A percentile compares a stretch with the other conserved stretches of the same genome.
phyloP scores from a whole-genome alignment of 2,888 invertebrate genomes.

The Pecten maximus region DNA sequence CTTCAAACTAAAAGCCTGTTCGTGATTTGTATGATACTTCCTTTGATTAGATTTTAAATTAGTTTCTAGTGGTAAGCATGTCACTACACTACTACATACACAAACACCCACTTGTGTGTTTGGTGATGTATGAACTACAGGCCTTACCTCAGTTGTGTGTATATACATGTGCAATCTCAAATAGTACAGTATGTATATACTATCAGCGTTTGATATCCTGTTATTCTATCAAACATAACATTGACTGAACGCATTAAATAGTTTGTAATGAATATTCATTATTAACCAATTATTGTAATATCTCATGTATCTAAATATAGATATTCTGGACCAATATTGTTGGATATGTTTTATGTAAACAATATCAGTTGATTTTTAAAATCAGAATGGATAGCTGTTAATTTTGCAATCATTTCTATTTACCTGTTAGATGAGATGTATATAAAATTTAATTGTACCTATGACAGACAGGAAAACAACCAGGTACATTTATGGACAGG shows the following conservation, averaged over 20 bases:
- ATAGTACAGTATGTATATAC: not conserved
- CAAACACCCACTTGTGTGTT: not conserved
- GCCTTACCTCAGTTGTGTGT: not conserved
- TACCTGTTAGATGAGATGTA: not conserved
- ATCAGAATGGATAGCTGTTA: too few relatives aligned
- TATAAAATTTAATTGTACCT: not conserved
- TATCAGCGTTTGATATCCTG: too few relatives aligned
- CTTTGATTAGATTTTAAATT: not conserved
- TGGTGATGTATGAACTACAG: not conserved
- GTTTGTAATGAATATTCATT: not conserved
- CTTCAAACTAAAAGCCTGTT: too few relatives aligned
- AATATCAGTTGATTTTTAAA: too few relatives aligned
- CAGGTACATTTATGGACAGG: not conserved
- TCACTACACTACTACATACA: not conserved
- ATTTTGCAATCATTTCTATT: too few relatives aligned
- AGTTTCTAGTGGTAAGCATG: not conserved
- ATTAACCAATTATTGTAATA: not conserved
- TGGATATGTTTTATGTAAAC: too few relatives aligned
- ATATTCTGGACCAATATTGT: too few relatives aligned
- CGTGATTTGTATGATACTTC: not conserved
- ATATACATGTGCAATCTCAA: conserved; percentile 10
- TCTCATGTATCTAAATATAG: not conserved
- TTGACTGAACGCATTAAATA: not conserved
- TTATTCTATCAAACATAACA: too few relatives aligned
- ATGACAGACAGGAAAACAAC: not conserved